Percentiles rank a stretch among this genome's conserved stretches.
These are phyloP conservation scores for Protula sp. DNA, from an alignment of 2,888 invertebrate species.

Conservation along the genomic window DNA sequence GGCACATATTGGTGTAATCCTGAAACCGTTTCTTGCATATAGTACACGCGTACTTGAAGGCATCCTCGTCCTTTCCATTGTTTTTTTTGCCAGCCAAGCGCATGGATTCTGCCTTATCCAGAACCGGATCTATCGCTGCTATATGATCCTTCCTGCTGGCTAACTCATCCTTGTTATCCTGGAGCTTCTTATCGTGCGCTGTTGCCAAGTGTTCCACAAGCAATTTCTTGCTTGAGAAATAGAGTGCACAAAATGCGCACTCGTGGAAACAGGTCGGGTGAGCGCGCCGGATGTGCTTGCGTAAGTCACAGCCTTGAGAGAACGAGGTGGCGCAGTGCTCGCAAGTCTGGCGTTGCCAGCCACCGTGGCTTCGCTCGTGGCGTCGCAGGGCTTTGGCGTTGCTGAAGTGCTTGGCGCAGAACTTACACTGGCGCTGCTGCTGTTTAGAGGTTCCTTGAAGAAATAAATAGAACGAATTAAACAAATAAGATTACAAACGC, in stretches of 20 bases:
- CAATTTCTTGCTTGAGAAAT: background rate
- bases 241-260: conserved; percentile 29
- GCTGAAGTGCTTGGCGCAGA: conserved; percentile 39
- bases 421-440: too few species aligned
- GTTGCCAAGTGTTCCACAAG: conserved; percentile 62
- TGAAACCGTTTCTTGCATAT: conserved; percentile 53
- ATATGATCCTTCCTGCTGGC: conserved; percentile 1
- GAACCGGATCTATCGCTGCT: conserved; percentile 11
- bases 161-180: background rate
- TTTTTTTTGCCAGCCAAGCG: conserved; percentile 11
- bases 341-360: conserved; percentile 24
- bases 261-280: conserved; percentile 32
- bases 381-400: conserved; percentile 20
- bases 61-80: conserved; percentile 6
- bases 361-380: conserved; percentile 36
- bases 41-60: conserved; percentile 47
- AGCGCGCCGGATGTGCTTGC: conserved; percentile 33
- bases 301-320: conserved; percentile 32
- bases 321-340: conserved; percentile 30
- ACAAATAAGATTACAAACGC: too few species aligned
- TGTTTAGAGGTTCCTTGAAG: too few species aligned
- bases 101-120: conserved; percentile 24
- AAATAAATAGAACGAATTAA: too few species aligned
- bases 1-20: conserved; percentile 53
- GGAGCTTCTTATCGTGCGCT: conserved; percentile 4